phyloP scores from a whole-genome alignment of 1,140 invertebrate species.

The Thalassaphorura encarpata region DNA sequence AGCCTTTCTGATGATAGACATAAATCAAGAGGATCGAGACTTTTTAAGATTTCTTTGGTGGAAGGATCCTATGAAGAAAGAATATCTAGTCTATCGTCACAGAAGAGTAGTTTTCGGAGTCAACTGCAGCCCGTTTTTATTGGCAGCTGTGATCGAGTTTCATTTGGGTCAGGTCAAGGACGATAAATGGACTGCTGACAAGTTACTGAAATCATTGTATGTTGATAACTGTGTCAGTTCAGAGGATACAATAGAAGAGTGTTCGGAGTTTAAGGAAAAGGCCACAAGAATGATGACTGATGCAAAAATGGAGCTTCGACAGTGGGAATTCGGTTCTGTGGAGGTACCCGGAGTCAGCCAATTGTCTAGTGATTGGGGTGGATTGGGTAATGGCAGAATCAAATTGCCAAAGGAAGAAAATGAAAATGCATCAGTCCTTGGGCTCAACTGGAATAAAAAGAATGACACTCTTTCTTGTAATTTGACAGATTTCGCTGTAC shows the following conservation, averaged over 20 bases:
- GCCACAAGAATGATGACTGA: conserved; percentile 25
- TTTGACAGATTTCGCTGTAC: neutral
- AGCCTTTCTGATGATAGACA: conserved; percentile 39
- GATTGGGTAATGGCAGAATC: neutral
- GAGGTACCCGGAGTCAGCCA: neutral
- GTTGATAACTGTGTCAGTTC: conserved; percentile 22
- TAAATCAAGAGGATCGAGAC: conserved; percentile 33
- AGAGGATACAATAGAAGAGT: neutral
- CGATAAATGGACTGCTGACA: neutral
- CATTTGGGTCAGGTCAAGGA: neutral
- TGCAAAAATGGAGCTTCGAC: conserved; percentile 34
- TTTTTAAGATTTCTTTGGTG: conserved; percentile 37
- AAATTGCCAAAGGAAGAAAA: too few relatives aligned
- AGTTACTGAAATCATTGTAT: conserved; percentile 7
- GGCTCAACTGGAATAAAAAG: conserved; percentile 1
- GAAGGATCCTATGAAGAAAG: conserved; percentile 9
- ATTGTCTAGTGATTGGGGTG: neutral
- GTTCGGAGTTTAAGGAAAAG: conserved; percentile 25
- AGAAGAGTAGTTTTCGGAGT: conserved; percentile 32
- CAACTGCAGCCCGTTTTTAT: conserved; percentile 18
- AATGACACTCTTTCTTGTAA: neutral
- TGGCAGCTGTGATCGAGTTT: conserved; percentile 3
- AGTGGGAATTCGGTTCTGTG: conserved; percentile 30
- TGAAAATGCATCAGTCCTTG: neutral
- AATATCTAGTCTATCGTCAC: conserved; percentile 27